Base-by-base conservation (phyloP, 2,113 vertebrate genomes). In the Clarias macrocephalus region DNA sequence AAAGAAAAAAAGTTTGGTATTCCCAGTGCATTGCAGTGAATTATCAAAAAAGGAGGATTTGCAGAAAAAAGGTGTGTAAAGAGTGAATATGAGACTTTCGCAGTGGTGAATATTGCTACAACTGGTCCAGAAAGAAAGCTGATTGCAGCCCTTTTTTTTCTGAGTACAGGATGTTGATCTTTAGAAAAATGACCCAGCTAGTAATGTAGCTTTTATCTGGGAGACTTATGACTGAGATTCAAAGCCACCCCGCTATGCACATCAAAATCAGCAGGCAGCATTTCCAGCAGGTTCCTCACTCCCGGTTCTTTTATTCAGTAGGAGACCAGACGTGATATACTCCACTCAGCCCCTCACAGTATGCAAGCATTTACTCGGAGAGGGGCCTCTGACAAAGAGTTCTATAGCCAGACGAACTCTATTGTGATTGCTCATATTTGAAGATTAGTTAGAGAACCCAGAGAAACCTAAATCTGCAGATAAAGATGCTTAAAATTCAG, bases 161-260 rank as follows among this genome's bases (percentile, higher is more conserved):
- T 83, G 80, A 85, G 87, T 86, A 88, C 65, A 86, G 89, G 89
- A 89, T 80, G 88, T 85, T 88, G 86, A 90, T 90, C 86, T 91
- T 90, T 89, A 82, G 86, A 84, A 88, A 84, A 90, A 91, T 81
- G 88, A 90, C 82, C 77, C 75, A 81, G 82, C 80, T 37, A 54
- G 85, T 88, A 89, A 90, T 87, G 86, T 86, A 90, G 85, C 89
- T 90, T 90, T 90, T 91, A 91, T 89, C 90, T 82, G 56, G 76
- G 73, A 81, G 88, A 75, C 85, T 80, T 85, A 68, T 75, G 75
- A 88, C 77, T 86, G 82, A 80, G 75, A 87, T 86, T 91, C 81
- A 89, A 89, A 90, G 84, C 79, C 76, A 19, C 77, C 86, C 89
- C 11, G 73, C 86, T 72, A 86, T 18, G 84, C 84, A 85, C 86